phyloP scores from a whole-genome alignment of 2,888 invertebrate genomes.

The Netelia virgata region DNA sequence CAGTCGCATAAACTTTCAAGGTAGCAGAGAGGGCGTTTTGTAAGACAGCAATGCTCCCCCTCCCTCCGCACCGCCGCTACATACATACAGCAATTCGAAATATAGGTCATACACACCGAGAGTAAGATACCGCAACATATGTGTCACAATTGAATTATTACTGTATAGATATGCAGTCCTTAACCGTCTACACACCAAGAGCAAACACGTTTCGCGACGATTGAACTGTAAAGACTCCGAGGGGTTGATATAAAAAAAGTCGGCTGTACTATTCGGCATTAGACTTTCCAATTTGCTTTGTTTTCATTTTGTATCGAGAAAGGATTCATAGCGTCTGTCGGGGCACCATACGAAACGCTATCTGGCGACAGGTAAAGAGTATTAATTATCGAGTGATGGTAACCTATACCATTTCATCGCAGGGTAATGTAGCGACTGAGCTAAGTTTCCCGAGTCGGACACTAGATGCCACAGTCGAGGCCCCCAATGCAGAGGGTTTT shows the following conservation, averaged over 20 bases:
- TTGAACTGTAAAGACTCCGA: too few relatives aligned
- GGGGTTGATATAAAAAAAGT: too few relatives aligned
- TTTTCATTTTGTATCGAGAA: too few relatives aligned
- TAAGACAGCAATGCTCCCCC: neutral
- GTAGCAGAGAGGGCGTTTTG: constrained; percentile 8
- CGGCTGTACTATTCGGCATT: too few relatives aligned
- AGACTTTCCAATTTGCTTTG: too few relatives aligned
- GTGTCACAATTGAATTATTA: neutral
- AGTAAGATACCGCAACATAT: neutral
- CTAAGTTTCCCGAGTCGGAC: too few relatives aligned
- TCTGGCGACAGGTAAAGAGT: neutral
- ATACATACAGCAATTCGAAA: neutral
- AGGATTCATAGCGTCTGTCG: too few relatives aligned
- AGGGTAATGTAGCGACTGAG: neutral
- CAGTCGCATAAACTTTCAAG: constrained; percentile 63
- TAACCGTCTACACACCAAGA: too few relatives aligned
- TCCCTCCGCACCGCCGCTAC: neutral
- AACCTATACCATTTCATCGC: neutral
- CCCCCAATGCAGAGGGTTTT: too few relatives aligned
- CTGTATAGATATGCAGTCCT: neutral
- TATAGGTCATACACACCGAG: neutral
- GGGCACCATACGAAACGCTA: too few relatives aligned
- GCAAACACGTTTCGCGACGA: too few relatives aligned
- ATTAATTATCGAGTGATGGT: neutral
- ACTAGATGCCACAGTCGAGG: too few relatives aligned